phyloP scores from a whole-genome alignment of 1,140 invertebrate genomes.

The Dreissena polymorpha region DNA sequence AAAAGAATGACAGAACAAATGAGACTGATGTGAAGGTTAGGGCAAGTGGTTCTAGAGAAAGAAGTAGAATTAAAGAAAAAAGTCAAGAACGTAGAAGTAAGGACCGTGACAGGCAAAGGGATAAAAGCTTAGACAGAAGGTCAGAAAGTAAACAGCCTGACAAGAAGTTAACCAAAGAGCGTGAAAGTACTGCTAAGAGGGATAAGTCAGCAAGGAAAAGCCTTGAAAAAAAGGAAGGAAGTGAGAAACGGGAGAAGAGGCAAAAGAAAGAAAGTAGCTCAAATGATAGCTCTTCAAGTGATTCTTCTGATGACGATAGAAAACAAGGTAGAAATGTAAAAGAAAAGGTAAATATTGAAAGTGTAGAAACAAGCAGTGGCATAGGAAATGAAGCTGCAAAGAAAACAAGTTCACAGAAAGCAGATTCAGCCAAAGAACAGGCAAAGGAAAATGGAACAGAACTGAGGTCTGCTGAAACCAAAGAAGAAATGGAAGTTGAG shows the following conservation, averaged over 20 bases:
- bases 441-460: no score
- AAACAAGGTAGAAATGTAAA: neutral
- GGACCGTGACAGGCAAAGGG: neutral
- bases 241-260: conserved; percentile 8
- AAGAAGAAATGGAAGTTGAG: no score
- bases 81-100: neutral
- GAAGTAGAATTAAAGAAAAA: conserved; percentile 9
- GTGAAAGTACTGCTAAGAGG: conserved; percentile 3
- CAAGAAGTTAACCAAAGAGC: conserved; percentile 1
- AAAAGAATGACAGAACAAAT: conserved; percentile 22
- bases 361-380: neutral
- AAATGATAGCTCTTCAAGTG: neutral
- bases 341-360: neutral
- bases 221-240: neutral
- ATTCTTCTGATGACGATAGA: neutral
- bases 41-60: neutral
- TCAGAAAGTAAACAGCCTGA: neutral
- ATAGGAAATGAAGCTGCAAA: no score
- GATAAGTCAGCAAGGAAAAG: conserved; percentile 8
- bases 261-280: conserved; percentile 6
- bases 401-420: no score
- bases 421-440: no score
- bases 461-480: no score
- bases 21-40: conserved; percentile 10
- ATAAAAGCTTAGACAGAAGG: conserved; percentile 16